Base-by-base conservation (phyloP, 2,113 vertebrate genomes). In the Notiomystis cincta region DNA sequence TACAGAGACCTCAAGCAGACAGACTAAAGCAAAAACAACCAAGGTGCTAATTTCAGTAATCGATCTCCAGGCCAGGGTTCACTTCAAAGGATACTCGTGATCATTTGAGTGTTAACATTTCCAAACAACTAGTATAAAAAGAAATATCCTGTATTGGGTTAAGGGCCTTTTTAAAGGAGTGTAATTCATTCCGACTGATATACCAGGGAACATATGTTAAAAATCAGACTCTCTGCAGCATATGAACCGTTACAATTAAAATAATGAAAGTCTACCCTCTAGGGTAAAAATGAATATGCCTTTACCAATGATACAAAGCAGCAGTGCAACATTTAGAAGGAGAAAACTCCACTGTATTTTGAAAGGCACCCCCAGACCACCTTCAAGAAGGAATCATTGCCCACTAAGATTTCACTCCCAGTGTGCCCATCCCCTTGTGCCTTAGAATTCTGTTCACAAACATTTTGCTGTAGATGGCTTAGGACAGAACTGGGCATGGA, bases 121-220 rank as follows among this genome's bases (percentile, higher is more conserved):
- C 82, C 22, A 95, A 97, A 91, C 65, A 76, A 84, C 93, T 90
- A 96, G 90, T 87, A 79, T 94, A 92, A 96, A 94, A 90, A 90
- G 64, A 92, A 96, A 97, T 96, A 97, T 67, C 86, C 95, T 93
- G 76, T 95, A 95, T 65, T 86, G 93, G 82, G 87, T 96, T 95
- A 96, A 97, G 91, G 93, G 89, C 76, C 96, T 97, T 97, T 97
- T 96, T 95, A 96, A 95, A 97, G 92, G 85, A 95, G 79, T 94
- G 88, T 83, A 94, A 97, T 90, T 96, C n/a, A 61, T 94, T 95
- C 81, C 0, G 5, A 96, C 76, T 93, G 92, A 93, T 96, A 92
- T 95, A 95, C 95, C 85, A 92, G 71, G 82, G 88, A 97, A 97
- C 96, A 98, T 67, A 96, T 96, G 96, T 97, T 97, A 97, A 97